Percentiles rank a stretch among this genome's conserved stretches.
These are phyloP conservation scores for Parnassius glacialis DNA, from an alignment of 2,888 invertebrate species.

Conservation along the genomic window DNA sequence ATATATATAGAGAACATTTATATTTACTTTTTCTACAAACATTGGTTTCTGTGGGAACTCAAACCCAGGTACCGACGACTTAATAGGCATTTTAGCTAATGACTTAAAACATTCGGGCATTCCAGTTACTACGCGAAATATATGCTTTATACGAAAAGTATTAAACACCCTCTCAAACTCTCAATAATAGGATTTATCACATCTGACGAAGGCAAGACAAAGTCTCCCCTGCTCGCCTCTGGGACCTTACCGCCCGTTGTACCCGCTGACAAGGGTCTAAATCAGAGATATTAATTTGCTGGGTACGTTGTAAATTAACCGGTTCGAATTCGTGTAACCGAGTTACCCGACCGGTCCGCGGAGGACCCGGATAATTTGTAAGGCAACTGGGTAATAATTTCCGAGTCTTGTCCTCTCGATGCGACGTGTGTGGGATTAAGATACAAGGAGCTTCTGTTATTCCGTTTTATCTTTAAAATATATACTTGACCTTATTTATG, in stretches of 20 bases:
- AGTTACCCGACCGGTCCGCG: slow-evolving; percentile 51
- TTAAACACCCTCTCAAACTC: too few species aligned
- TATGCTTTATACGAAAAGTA: too few species aligned
- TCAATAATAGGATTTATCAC: slow-evolving; percentile 4
- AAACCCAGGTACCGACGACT: too few species aligned
- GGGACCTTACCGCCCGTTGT: slow-evolving; percentile 30
- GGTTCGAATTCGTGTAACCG: slow-evolving; percentile 64
- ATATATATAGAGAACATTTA: too few species aligned
- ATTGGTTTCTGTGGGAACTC: too few species aligned
- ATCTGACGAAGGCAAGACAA: slow-evolving; percentile 11
- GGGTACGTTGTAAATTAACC: slow-evolving; percentile 74
- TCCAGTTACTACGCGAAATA: too few species aligned
- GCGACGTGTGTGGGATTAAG: slow-evolving; percentile 8
- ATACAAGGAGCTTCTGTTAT: neutral
- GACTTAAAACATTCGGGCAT: too few species aligned
- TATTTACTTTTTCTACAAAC: too few species aligned
- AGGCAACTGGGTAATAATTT: slow-evolving; percentile 67
- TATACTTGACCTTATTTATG: too few species aligned
- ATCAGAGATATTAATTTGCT: slow-evolving; percentile 79
- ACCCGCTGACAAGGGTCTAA: slow-evolving; percentile 74
- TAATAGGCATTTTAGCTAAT: too few species aligned
- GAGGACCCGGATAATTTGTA: slow-evolving; percentile 64
- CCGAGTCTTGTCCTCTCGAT: slow-evolving; percentile 33
- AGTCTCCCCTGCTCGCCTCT: neutral
- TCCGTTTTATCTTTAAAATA: neutral